phyloP scores from a whole-genome alignment of 2,888 invertebrate genomes.

The Trileptium ribeirensis region DNA sequence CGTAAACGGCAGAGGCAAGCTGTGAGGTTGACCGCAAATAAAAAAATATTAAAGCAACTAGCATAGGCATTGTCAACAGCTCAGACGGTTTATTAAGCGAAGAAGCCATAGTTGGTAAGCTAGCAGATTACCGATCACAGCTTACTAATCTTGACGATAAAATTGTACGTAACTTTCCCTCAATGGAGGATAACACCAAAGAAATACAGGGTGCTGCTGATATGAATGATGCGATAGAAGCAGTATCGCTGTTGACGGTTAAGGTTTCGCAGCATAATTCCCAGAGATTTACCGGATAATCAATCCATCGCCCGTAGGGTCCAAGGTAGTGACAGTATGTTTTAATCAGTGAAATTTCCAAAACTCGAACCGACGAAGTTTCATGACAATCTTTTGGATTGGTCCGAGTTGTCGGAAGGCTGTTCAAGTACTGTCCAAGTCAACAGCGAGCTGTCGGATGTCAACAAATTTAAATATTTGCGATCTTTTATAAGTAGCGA shows the following conservation, averaged over 20 bases:
- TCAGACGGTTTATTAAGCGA: too few relatives aligned
- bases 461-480: not conserved
- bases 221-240: not conserved
- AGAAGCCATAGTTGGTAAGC: not conserved
- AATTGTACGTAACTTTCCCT: not conserved
- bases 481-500: not conserved
- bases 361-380: not conserved
- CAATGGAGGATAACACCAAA: not conserved
- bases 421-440: not conserved
- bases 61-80: too few relatives aligned
- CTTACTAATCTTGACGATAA: not conserved
- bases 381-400: not conserved
- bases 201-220: not conserved
- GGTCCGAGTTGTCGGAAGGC: not conserved
- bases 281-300: too few relatives aligned
- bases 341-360: not conserved
- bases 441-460: not conserved
- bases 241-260: too few relatives aligned
- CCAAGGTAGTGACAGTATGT: not conserved
- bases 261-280: too few relatives aligned
- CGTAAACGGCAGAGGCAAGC: too few relatives aligned
- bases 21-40: too few relatives aligned
- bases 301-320: not conserved
- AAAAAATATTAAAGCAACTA: too few relatives aligned
- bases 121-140: not conserved